A percentile compares a stretch with the other conserved stretches of the same genome.
Conservation (phyloP, 1,140 invertebrate species). For the Drosophila rufa region DNA sequence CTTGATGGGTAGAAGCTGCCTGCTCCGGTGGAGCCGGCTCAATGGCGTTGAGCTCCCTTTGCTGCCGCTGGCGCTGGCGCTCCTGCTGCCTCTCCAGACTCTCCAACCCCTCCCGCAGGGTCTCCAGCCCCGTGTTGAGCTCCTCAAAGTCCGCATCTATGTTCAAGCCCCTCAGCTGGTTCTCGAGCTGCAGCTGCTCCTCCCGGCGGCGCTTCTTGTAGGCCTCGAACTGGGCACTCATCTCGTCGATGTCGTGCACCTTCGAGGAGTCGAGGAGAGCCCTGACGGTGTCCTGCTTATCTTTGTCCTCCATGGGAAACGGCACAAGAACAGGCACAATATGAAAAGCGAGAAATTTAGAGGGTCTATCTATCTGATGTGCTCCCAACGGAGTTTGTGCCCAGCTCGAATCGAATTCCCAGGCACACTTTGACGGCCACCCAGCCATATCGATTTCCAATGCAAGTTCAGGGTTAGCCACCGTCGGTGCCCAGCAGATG, state of each 20-base stretch:
- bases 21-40: slow-evolving; percentile 7
- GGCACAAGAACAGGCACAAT: neutral
- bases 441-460: slow-evolving; percentile 64
- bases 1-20: no score
- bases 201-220: slow-evolving; percentile 12
- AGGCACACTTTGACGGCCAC: slow-evolving; percentile 10
- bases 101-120: slow-evolving; percentile 15
- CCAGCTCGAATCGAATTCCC: neutral
- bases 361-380: neutral
- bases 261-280: neutral
- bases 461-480: slow-evolving; percentile 71
- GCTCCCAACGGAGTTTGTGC: slow-evolving; percentile 15
- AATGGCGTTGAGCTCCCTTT: slow-evolving; percentile 31
- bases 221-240: slow-evolving; percentile 36
- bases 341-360: slow-evolving; percentile 3
- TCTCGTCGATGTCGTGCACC: slow-evolving; percentile 26
- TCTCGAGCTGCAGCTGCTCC: neutral
- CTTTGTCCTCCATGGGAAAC: slow-evolving; percentile 14
- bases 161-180: slow-evolving; percentile 2
- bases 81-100: slow-evolving; percentile 6
- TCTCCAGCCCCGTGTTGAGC: slow-evolving; percentile 8
- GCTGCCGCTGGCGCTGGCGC: neutral
- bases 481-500: slow-evolving; percentile 18
- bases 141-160: slow-evolving; percentile 6
- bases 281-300: neutral